Evolutionary conservation across 2,797 vertebrate species (phyloP).

Genomic region (Urocyon cinereoargenteus): DNA sequence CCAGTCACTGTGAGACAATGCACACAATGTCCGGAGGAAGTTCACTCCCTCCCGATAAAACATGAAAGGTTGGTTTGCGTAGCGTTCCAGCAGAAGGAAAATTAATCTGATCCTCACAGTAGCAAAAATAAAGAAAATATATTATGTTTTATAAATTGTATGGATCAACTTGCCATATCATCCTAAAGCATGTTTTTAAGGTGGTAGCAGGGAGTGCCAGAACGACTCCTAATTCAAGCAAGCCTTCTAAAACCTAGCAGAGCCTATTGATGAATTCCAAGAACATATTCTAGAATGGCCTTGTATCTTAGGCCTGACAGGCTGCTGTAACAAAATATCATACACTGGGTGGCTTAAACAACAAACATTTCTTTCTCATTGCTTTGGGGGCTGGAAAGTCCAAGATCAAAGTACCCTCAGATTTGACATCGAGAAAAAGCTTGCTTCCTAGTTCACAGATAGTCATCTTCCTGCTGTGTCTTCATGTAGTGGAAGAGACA

Average conservation of each 20-base stretch:
- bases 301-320: neutral
- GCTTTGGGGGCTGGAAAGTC: neutral
- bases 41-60: neutral
- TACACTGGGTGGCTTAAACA: neutral
- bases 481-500: neutral
- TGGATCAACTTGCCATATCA: neutral
- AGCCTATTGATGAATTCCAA: neutral
- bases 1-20: neutral
- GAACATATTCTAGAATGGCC: neutral
- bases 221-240: neutral
- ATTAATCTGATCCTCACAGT: neutral
- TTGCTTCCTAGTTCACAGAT: neutral
- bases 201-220: neutral
- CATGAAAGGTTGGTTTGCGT: neutral
- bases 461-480: neutral
- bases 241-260: neutral
- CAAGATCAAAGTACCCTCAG: neutral
- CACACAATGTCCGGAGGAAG: neutral
- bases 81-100: conserved; percentile 4
- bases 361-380: neutral
- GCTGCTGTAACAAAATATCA: neutral
- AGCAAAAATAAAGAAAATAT: neutral
- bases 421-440: neutral
- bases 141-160: neutral
- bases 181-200: neutral